A percentile compares a stretch with the other conserved stretches of the same genome.
These are phyloP conservation scores for Epizoanthus stellaris DNA, from an alignment of 92 coral and sea anemone genomes.

Conservation along the genomic window DNA sequence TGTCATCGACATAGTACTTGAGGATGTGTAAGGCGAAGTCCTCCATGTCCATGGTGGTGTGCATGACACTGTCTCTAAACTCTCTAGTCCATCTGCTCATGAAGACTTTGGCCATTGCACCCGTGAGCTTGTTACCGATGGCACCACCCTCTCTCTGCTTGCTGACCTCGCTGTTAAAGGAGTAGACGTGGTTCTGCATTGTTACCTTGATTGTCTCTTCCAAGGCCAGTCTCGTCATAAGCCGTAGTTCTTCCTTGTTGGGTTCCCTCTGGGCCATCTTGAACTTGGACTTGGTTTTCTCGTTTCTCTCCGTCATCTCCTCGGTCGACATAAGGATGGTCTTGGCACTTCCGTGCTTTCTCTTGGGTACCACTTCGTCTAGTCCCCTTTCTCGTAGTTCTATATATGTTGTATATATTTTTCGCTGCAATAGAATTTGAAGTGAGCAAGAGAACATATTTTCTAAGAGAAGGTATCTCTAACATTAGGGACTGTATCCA, in stretches of 20 bases:
- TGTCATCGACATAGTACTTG: background rate
- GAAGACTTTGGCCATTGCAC: conserved; percentile 16
- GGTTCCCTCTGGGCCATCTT: background rate
- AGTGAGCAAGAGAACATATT: too few relatives aligned
- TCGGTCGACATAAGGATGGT: conserved; percentile 1
- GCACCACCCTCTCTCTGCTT: background rate
- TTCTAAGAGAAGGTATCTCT: too few relatives aligned
- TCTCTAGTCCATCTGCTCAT: background rate
- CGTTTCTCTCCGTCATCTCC: conserved; percentile 20
- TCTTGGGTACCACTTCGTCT: too few relatives aligned
- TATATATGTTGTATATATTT: too few relatives aligned
- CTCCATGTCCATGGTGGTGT: background rate
- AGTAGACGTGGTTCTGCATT: background rate
- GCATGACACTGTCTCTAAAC: background rate
- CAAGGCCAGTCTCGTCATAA: background rate
- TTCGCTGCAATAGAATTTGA: too few relatives aligned
- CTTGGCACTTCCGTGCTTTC: conserved; percentile 4
- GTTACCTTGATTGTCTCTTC: background rate
- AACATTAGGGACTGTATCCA: too few relatives aligned
- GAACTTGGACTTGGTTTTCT: conserved; percentile 9
- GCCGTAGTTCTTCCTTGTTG: background rate
- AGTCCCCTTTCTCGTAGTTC: too few relatives aligned
- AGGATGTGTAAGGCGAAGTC: background rate
- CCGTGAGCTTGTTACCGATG: background rate
- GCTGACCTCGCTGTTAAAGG: background rate